Conservation (phyloP, 2,113 vertebrate species). For the Gobius niger region DNA sequence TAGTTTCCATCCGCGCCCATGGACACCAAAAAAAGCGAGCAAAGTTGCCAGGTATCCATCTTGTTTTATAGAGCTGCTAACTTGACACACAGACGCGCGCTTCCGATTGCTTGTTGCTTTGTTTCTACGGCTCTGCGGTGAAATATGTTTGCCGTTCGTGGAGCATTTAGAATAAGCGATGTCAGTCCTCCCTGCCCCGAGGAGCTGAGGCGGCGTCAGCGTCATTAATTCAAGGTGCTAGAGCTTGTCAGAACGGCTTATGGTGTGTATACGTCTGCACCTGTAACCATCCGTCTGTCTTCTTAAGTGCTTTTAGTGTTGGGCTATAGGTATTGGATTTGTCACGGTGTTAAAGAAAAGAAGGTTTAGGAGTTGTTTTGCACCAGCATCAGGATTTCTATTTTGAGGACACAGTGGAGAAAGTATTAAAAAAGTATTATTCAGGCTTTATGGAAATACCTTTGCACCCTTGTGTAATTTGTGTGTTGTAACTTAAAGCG, state of each 20-base stretch:
- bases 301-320: constrained; percentile 7
- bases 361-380: neutral
- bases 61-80: constrained; percentile 41
- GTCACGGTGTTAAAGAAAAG: neutral
- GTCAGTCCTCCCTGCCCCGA: constrained; percentile 29
- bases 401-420: neutral
- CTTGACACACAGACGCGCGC: constrained; percentile 20
- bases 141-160: constrained; percentile 48
- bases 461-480: too few relatives aligned
- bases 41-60: constrained; percentile 47
- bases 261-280: constrained; percentile 5
- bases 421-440: neutral
- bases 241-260: constrained; percentile 43
- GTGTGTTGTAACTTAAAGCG: too few relatives aligned
- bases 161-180: constrained; percentile 60
- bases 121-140: constrained; percentile 25
- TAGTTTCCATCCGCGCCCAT: constrained; percentile 40
- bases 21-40: constrained; percentile 19
- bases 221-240: constrained; percentile 57
- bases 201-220: constrained; percentile 26
- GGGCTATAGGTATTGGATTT: neutral
- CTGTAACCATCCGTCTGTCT: constrained; percentile 14
- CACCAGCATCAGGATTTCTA: neutral
- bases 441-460: too few relatives aligned
- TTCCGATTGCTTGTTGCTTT: constrained; percentile 18